Conservation (phyloP, 2,113 vertebrate genomes). For the Ranitomeya imitator region DNA sequence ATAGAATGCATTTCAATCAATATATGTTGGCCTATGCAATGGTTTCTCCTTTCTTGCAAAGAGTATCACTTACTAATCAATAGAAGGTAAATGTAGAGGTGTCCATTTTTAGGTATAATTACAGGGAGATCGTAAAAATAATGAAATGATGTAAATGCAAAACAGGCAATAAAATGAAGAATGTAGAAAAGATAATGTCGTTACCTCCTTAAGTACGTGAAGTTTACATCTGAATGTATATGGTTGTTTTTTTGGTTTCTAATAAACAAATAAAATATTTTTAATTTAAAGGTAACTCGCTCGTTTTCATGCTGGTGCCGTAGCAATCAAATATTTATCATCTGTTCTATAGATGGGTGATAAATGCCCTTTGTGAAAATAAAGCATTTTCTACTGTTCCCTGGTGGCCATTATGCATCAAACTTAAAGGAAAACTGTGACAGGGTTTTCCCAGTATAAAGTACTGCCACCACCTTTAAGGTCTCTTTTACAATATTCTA, state of each 20-base stretch:
- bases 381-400: no score
- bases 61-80: conserved; percentile 27
- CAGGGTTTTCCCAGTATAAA: no score
- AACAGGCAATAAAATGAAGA: background rate
- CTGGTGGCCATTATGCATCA: no score
- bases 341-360: no score
- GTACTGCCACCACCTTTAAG: no score
- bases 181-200: background rate
- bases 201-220: background rate
- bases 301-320: no score
- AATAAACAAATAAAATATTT: background rate
- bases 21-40: conserved; percentile 35
- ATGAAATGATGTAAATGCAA: background rate
- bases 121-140: background rate
- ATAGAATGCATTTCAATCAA: conserved; percentile 42
- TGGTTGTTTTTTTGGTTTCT: background rate
- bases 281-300: background rate
- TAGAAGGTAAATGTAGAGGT: conserved; percentile 1
- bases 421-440: no score
- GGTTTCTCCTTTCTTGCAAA: background rate
- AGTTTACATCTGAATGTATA: background rate
- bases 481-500: no score
- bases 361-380: no score
- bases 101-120: conserved; percentile 1
- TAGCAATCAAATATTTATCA: no score